Conservation (phyloP, 2,888 invertebrate genomes). For the Embidobia sp. region DNA sequence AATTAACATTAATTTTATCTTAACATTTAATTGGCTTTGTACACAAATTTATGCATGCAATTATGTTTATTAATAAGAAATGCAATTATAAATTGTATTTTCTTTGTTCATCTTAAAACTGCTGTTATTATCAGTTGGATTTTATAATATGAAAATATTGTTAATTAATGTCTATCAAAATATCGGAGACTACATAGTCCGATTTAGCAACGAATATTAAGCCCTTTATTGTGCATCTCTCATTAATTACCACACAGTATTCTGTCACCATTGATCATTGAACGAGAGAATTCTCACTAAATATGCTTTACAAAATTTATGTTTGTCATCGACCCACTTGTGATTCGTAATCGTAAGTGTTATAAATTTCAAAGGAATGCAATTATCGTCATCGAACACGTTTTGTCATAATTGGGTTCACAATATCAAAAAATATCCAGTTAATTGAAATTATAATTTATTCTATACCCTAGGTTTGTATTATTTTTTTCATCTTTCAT, state of each 20-base stretch:
- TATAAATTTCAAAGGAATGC: conserved; percentile 35
- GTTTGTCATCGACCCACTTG: conserved; percentile 55
- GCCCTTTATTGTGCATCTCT: conserved; percentile 26
- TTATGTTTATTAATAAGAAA: too few species aligned
- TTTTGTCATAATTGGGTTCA: too few species aligned
- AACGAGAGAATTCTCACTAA: conserved; percentile 39
- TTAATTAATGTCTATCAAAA: neutral
- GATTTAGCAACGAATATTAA: conserved; percentile 18
- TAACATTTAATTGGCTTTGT: too few species aligned
- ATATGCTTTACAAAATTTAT: conserved; percentile 44
- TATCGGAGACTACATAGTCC: neutral
- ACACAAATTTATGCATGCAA: too few species aligned
- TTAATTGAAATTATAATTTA: too few species aligned
- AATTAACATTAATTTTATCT: too few species aligned
- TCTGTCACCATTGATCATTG: conserved; percentile 49
- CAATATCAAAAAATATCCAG: too few species aligned
- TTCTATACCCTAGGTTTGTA: too few species aligned
- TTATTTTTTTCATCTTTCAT: too few species aligned
- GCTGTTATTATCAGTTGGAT: neutral
- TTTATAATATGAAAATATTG: neutral
- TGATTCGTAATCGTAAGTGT: conserved; percentile 41
- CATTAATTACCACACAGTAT: conserved; percentile 48
- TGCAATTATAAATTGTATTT: too few species aligned
- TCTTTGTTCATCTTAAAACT: too few species aligned
- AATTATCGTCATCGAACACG: conserved; percentile 1